These are phyloP conservation scores for Saccopteryx leptura DNA, from an alignment of 2,113 vertebrate genomes.

Conservation along the genomic window DNA sequence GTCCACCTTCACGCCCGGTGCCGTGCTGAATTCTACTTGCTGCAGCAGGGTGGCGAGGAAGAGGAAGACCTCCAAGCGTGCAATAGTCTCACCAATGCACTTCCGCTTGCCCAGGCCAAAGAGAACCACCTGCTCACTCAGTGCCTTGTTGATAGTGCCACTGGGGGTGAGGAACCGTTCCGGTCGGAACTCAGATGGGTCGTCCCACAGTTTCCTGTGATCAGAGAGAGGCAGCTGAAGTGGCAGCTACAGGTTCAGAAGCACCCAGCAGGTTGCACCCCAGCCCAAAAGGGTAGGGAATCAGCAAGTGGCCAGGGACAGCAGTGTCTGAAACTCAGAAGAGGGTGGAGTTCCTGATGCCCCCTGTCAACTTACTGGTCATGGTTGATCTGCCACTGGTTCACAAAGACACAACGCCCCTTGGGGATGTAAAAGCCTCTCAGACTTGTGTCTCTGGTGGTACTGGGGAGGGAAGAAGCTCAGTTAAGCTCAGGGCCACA, in stretches of 20 bases:
- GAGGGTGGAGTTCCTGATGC: neutral
- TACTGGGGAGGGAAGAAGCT: slow-evolving; percentile 87
- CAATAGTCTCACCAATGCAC: slow-evolving; percentile 95
- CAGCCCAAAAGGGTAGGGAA: neutral
- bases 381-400: slow-evolving; percentile 98
- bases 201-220: slow-evolving; percentile 93
- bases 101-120: slow-evolving; percentile 95
- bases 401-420: slow-evolving; percentile 95
- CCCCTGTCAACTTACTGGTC: slow-evolving; percentile 92
- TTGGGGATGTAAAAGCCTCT: slow-evolving; percentile 95
- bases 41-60: slow-evolving; percentile 95
- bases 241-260: rapidly evolving
- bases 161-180: slow-evolving; percentile 91
- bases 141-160: slow-evolving; percentile 87
- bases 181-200: slow-evolving; percentile 92
- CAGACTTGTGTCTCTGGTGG: slow-evolving; percentile 91
- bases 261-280: rapidly evolving
- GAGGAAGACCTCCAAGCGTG: slow-evolving; percentile 93
- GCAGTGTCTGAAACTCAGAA: neutral
- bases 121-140: slow-evolving; percentile 91
- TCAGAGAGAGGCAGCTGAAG: neutral
- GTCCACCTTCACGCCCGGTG: slow-evolving; percentile 88
- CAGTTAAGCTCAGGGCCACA: slow-evolving; percentile 35
- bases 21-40: slow-evolving; percentile 89
- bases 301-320: neutral